Percentiles rank a stretch among this genome's conserved stretches.
These are phyloP conservation scores for Melanostigma gelatinosum DNA, from an alignment of 2,113 vertebrate species.

Conservation along the genomic window DNA sequence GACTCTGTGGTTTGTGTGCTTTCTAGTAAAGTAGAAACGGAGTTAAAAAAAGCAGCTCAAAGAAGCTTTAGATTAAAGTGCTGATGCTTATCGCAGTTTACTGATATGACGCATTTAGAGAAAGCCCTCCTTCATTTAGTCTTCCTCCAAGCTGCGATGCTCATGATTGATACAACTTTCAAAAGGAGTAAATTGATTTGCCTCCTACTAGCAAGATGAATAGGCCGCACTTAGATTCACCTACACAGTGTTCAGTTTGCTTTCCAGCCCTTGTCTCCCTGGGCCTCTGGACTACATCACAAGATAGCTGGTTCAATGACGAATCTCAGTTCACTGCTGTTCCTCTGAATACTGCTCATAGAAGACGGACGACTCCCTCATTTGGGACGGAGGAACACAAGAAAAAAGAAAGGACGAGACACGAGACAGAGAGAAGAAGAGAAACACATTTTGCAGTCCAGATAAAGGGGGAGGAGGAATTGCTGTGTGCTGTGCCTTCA, in stretches of 20 bases:
- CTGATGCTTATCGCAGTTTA: constrained; percentile 54
- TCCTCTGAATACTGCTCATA: constrained; percentile 40
- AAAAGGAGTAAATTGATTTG: constrained; percentile 68
- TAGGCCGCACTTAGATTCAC: constrained; percentile 48
- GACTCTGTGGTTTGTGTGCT: constrained; percentile 32
- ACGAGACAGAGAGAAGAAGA: constrained; percentile 34
- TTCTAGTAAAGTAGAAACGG: constrained; percentile 50
- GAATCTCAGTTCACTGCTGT: constrained; percentile 41
- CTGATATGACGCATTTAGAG: constrained; percentile 60
- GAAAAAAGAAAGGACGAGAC: constrained; percentile 19
- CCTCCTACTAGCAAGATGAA: constrained; percentile 57
- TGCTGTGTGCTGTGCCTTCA: constrained; percentile 50
- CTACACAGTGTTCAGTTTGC: constrained; percentile 28
- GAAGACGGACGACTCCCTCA: constrained; percentile 37
- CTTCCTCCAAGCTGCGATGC: constrained; percentile 51
- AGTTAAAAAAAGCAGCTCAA: constrained; percentile 52
- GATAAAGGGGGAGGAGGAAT: constrained; percentile 61
- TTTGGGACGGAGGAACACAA: constrained; percentile 23
- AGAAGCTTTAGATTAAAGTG: constrained; percentile 58
- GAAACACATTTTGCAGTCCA: constrained; percentile 47
- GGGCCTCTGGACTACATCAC: constrained; percentile 25
- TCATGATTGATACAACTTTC: constrained; percentile 67
- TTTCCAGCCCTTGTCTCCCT: constrained; percentile 35
- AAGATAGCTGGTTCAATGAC: constrained; percentile 46
- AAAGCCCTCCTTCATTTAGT: constrained; percentile 41